A percentile compares a stretch with the other conserved stretches of the same genome.
These are phyloP conservation scores for Aphaenogaster floridana DNA, from an alignment of 1,140 invertebrate species.

Conservation along the genomic window DNA sequence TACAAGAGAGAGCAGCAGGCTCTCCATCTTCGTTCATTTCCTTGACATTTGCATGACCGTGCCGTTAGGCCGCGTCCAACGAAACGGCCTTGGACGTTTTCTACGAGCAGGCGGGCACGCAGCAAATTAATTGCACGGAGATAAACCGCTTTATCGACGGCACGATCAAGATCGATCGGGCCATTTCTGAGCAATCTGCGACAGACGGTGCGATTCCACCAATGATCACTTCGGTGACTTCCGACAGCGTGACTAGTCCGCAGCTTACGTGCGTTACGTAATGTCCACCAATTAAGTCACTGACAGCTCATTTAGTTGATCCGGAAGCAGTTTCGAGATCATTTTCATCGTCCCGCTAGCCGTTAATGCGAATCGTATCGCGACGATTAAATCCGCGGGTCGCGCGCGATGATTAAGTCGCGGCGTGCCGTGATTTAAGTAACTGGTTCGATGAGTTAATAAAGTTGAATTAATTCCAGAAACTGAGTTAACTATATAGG, in stretches of 20 bases:
- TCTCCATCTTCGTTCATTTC: constrained; percentile 44
- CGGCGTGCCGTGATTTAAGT: constrained; percentile 2
- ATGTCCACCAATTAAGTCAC: constrained; percentile 46
- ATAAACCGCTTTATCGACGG: constrained; percentile 47
- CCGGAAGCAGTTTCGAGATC: constrained; percentile 19
- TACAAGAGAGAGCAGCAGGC: no score
- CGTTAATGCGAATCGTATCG: constrained; percentile 32
- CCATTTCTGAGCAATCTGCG: constrained; percentile 10
- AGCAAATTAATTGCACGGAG: constrained; percentile 38
- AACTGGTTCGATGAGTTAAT: constrained; percentile 17
- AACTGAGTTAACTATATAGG: not conserved
- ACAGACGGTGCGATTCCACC: constrained; percentile 29
- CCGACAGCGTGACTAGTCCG: no score
- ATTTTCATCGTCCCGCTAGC: constrained; percentile 12
- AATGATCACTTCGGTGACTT: not conserved
- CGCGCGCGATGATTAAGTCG: constrained; percentile 9
- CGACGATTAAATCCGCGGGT: constrained; percentile 14
- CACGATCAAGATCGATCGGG: constrained; percentile 55
- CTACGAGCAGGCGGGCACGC: constrained; percentile 1
- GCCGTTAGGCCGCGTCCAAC: constrained; percentile 7
- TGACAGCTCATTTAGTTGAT: not conserved
- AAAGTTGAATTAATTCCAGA: constrained; percentile 10
- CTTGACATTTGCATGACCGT: constrained; percentile 51
- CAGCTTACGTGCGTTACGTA: not conserved
- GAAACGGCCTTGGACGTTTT: constrained; percentile 54